Base-by-base conservation (phyloP, 2,113 vertebrate genomes). In the Indri indri region DNA sequence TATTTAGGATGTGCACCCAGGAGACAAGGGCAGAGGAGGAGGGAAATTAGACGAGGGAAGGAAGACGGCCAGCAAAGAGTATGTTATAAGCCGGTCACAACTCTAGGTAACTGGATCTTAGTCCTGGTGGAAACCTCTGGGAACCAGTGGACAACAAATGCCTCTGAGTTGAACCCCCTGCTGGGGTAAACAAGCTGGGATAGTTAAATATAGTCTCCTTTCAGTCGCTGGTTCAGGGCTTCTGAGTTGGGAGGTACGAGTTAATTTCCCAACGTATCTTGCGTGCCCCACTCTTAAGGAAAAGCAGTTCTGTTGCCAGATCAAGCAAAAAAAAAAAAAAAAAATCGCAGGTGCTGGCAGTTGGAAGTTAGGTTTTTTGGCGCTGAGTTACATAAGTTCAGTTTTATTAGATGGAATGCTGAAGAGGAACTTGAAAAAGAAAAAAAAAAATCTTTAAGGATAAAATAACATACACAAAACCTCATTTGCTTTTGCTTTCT, bases 341-440 rank as follows among this genome's bases (percentile, higher is more conserved):
- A 80, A 86, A 89, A 77, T 85, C 30, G 71, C 4, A 80, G 37
- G 40, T 85, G 30, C 52, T 77, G 8, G 7, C 68, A 90, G 50
- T 11, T 94, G 76, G 76, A 91, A 90, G 45, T 88, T 27, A 80
- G n/a, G 68, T 61, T n/a, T 96, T 87, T 92, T 85, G 37, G 50
- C 83, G 50, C 65, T 88, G 40, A 80, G 16, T 92, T 97, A 94
- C 6, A 1, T 81, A 98, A 91, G 14, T 82, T 96, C 14, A 47
- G 30, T 91, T 95, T 95, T 66, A 59, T 81, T 94, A 77, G 17
- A 61, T 90, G 14, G 40, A 90, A 95, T 94, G 61, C 37, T 92
- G 54, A 96, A 70, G 70, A 90, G 5, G 2, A 92, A 61, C 65
- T 87, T 95, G 73, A 71, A 85, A 80, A 93, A 73, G 50, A 80